phyloP scores from a whole-genome alignment of 2,113 vertebrate genomes.

The Xiphorhynchus elegans region DNA sequence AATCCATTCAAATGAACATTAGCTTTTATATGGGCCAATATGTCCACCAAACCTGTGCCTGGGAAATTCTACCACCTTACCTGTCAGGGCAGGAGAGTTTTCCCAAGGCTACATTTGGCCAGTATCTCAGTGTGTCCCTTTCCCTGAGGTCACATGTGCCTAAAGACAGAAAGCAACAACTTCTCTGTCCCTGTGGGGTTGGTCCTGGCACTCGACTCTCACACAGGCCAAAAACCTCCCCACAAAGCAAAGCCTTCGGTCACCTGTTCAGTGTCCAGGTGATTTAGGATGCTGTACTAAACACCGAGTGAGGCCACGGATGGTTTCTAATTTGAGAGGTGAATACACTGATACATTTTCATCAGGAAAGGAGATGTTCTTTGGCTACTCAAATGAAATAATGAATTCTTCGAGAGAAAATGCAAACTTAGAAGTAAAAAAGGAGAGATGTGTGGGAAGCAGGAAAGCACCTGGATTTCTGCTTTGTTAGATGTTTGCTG shows the following conservation, averaged over 20 bases:
- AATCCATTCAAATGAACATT: constrained; percentile 6
- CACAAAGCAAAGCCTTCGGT: not conserved
- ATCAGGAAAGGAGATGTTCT: not conserved
- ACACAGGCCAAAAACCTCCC: not conserved
- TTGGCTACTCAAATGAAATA: not conserved
- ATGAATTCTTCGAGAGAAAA: not conserved
- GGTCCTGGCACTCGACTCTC: not conserved
- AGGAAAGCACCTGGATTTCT: constrained; percentile 56
- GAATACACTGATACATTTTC: not conserved
- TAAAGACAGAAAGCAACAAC: not conserved
- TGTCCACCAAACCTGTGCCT: not conserved
- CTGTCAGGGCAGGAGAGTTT: not conserved
- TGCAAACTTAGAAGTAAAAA: not conserved
- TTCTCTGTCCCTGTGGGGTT: not conserved
- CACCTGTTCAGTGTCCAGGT: not conserved
- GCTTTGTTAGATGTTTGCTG: constrained; percentile 44
- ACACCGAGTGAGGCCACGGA: not conserved
- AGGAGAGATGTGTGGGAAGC: not conserved
- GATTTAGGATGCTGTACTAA: not conserved
- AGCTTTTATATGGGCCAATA: not conserved
- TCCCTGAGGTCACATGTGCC: not conserved
- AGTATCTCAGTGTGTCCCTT: not conserved
- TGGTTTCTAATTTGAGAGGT: not conserved
- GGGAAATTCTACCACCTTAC: not conserved
- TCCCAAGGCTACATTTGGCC: not conserved